A percentile compares a stretch with the other conserved stretches of the same genome.
phyloP scores from a whole-genome alignment of 92 coral and sea anemone species.

The Palythoa caribaeorum region DNA sequence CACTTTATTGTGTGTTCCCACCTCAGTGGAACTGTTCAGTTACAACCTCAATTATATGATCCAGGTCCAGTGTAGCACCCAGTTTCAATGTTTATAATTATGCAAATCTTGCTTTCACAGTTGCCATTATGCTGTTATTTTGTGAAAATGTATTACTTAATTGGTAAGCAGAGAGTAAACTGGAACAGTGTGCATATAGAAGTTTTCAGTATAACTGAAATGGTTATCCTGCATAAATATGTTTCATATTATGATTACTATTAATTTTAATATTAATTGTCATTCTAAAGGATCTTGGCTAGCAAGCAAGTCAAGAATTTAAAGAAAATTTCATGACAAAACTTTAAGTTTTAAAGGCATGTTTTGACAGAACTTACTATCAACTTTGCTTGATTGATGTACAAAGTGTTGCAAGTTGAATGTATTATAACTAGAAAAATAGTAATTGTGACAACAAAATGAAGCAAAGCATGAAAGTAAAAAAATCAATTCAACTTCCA shows the following conservation, averaged over 20 bases:
- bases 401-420: neutral
- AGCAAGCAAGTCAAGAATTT: neutral
- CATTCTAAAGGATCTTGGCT: neutral
- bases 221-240: no score
- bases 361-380: neutral
- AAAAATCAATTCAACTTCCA: neutral
- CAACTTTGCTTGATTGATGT: neutral
- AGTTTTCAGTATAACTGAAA: neutral
- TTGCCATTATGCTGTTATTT: neutral
- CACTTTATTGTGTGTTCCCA: neutral
- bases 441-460: neutral
- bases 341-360: neutral
- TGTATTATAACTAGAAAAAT: neutral
- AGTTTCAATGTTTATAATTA: neutral
- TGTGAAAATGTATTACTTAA: neutral
- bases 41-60: neutral
- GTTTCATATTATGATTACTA: neutral
- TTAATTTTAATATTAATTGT: no score
- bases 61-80: neutral
- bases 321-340: neutral
- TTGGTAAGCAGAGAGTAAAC: constrained; percentile 4
- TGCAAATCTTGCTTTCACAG: neutral
- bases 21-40: neutral
- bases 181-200: neutral
- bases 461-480: neutral